A percentile compares a stretch with the other conserved stretches of the same genome.
These are phyloP conservation scores for Poecilobothrus nobilitatus DNA, from an alignment of 2,888 invertebrate genomes.

Conservation along the genomic window DNA sequence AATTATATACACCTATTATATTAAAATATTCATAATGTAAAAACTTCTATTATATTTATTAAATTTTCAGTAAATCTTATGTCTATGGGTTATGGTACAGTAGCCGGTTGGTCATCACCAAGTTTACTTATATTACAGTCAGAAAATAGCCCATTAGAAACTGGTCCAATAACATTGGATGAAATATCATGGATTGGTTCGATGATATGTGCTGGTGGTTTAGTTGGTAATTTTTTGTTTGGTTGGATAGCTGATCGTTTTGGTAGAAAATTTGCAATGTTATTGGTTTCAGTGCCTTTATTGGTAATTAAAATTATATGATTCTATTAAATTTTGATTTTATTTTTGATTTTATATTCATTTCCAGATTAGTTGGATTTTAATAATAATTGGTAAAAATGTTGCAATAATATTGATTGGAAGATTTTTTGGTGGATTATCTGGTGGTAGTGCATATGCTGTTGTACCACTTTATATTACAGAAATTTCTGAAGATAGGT, in stretches of 20 bases:
- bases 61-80: conserved; percentile 37
- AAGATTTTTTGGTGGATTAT: conserved; percentile 30
- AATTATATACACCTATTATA: too few relatives aligned
- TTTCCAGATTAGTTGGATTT: conserved; percentile 29
- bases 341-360: background rate
- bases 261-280: conserved; percentile 32
- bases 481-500: conserved; percentile 31
- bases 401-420: conserved; percentile 27
- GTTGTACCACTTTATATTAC: conserved; percentile 36
- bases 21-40: too few relatives aligned
- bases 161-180: conserved; percentile 26
- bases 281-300: conserved; percentile 32
- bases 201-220: conserved; percentile 35
- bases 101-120: conserved; percentile 39
- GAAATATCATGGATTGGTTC: conserved; percentile 40
- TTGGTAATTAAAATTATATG: too few relatives aligned
- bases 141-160: conserved; percentile 15
- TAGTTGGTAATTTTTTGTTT: conserved; percentile 35
- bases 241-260: conserved; percentile 37
- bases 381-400: conserved; percentile 27
- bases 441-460: conserved; percentile 31
- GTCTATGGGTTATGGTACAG: conserved; percentile 36
- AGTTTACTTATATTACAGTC: conserved; percentile 34
- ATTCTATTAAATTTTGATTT: conserved; percentile 15
- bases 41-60: too few relatives aligned